These are phyloP conservation scores for Carduelis carduelis DNA, from an alignment of 2,797 vertebrate species.

Conservation along the genomic window DNA sequence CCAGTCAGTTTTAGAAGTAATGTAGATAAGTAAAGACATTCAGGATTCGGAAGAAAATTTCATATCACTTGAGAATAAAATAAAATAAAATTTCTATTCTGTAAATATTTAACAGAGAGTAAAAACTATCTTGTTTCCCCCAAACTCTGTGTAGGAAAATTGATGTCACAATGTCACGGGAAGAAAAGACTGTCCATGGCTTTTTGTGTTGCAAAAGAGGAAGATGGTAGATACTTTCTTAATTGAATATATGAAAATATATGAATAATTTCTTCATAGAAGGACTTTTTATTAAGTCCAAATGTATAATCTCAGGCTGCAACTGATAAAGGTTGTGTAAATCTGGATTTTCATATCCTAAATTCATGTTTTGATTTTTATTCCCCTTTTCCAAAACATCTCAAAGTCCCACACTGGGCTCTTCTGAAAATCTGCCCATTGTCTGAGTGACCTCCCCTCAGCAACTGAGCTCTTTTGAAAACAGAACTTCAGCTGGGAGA, in stretches of 20 bases:
- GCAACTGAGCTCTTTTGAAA: background rate
- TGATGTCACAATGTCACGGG: background rate
- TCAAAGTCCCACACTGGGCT: background rate
- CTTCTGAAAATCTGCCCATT: background rate
- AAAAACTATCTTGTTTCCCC: background rate
- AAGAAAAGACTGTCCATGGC: background rate
- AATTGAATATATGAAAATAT: background rate
- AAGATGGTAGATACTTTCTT: background rate
- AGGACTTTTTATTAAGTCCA: background rate
- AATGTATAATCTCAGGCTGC: background rate
- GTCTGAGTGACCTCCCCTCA: background rate
- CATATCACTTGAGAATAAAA: background rate
- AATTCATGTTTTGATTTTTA: background rate
- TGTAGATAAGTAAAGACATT: background rate
- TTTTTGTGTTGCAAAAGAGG: background rate
- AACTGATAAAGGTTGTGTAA: background rate
- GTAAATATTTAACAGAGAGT: background rate
- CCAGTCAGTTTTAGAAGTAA: background rate
- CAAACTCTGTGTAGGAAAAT: background rate
- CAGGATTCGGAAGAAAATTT: background rate
- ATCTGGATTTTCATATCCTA: background rate
- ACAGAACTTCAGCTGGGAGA: background rate
- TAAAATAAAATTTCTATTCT: background rate
- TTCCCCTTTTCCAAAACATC: background rate
- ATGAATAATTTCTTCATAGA: background rate